phyloP scores from a whole-genome alignment of 35 echinoderm and acorn worm genomes.

The Ophioderma brevispina region DNA sequence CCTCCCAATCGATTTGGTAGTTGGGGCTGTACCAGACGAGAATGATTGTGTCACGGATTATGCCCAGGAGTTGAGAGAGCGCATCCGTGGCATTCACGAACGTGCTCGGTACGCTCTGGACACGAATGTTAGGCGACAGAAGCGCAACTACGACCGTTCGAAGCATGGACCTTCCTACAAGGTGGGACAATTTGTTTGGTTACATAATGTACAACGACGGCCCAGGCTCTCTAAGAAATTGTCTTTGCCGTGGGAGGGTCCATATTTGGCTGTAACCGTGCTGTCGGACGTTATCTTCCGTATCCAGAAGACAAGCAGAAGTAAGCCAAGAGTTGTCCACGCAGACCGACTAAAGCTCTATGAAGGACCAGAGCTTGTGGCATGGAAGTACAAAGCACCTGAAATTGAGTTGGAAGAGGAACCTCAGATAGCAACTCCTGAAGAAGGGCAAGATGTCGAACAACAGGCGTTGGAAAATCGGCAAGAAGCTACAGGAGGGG shows the following conservation, averaged over 20 bases:
- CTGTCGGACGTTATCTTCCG: conserved; percentile 55
- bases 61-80: conserved; percentile 4
- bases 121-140: background rate
- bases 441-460: too few species aligned
- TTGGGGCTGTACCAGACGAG: background rate
- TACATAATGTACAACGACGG: conserved; percentile 7
- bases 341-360: background rate
- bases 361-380: too few species aligned
- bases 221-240: conserved; percentile 42
- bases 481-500: too few species aligned
- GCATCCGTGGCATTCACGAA: background rate
- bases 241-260: conserved; percentile 40
- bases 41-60: conserved; percentile 14
- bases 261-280: conserved; percentile 7
- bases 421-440: too few species aligned
- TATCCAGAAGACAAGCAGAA: conserved; percentile 24
- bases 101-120: conserved; percentile 10
- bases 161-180: background rate
- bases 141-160: conserved; percentile 40
- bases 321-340: background rate
- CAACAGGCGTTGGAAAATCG: too few species aligned
- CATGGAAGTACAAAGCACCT: too few species aligned
- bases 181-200: conserved; percentile 28
- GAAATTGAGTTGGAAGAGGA: too few species aligned
- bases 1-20: conserved; percentile 48